Evolutionary conservation across 2,888 invertebrate species (phyloP).

Genomic region (Parelbella ahira): DNA sequence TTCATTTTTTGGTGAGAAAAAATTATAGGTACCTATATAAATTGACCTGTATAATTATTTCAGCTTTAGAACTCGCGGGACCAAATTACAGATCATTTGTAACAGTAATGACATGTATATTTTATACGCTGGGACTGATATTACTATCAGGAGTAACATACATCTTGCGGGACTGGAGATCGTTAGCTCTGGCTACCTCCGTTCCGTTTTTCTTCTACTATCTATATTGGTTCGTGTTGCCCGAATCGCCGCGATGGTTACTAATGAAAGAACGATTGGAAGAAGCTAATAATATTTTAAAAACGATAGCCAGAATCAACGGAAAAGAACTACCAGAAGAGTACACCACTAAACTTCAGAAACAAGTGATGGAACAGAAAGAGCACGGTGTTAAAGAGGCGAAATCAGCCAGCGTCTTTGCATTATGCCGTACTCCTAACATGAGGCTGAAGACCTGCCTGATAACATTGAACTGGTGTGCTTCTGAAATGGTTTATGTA

Average conservation of each 20-base stretch:
- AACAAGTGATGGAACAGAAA: slow-evolving; percentile 84
- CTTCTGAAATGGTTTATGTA: slow-evolving; percentile 95
- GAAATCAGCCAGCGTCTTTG: slow-evolving; percentile 77
- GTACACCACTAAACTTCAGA: slow-evolving; percentile 86
- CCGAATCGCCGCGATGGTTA: slow-evolving; percentile 96
- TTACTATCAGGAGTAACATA: slow-evolving; percentile 92
- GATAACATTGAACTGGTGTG: slow-evolving; percentile 94
- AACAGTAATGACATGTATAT: slow-evolving; percentile 94
- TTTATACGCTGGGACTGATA: slow-evolving; percentile 93
- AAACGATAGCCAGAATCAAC: slow-evolving; percentile 89
- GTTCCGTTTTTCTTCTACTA: slow-evolving; percentile 92
- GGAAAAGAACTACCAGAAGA: slow-evolving; percentile 86
- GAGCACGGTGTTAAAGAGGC: slow-evolving; percentile 70
- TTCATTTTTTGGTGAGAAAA: no score
- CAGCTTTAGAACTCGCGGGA: slow-evolving; percentile 94
- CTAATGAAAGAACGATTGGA: slow-evolving; percentile 89
- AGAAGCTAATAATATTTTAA: slow-evolving; percentile 89
- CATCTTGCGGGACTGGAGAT: slow-evolving; percentile 90
- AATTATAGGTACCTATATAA: neutral
- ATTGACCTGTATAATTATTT: no score
- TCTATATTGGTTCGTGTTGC: slow-evolving; percentile 91
- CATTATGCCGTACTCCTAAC: slow-evolving; percentile 90
- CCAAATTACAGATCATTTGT: slow-evolving; percentile 95
- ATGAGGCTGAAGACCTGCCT: slow-evolving; percentile 92
- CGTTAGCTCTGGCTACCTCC: slow-evolving; percentile 89